Conservation (phyloP, 2,888 invertebrate species). For the Meloe dianella region DNA sequence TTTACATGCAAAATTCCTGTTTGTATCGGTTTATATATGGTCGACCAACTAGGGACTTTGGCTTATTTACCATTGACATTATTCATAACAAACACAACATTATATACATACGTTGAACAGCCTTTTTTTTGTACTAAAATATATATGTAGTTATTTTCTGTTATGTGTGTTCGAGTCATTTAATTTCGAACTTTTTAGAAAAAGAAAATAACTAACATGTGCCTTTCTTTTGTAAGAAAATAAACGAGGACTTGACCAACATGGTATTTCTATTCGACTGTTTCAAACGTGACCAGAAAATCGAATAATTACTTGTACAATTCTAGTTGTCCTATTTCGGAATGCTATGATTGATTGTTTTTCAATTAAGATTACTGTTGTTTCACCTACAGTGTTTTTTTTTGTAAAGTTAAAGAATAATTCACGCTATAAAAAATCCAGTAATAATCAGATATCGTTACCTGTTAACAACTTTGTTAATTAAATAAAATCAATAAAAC, state of each 20-base stretch:
- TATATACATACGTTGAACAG: slow-evolving; percentile 18
- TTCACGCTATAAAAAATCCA: background rate
- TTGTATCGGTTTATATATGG: slow-evolving; percentile 15
- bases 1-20: slow-evolving; percentile 15
- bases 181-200: slow-evolving; percentile 23
- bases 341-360: slow-evolving; percentile 41
- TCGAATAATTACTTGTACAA: slow-evolving; percentile 57
- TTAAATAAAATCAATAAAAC: too few relatives aligned
- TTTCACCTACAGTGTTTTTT: slow-evolving; percentile 26
- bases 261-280: slow-evolving; percentile 52
- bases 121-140: slow-evolving; percentile 14
- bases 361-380: slow-evolving; percentile 39
- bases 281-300: slow-evolving; percentile 56
- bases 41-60: slow-evolving; percentile 14
- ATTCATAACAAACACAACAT: slow-evolving; percentile 21
- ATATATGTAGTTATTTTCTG: slow-evolving; percentile 16
- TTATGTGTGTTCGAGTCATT: slow-evolving; percentile 22
- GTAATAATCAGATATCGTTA: background rate
- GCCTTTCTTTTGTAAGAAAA: slow-evolving; percentile 50
- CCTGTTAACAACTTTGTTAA: background rate
- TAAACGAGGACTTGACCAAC: slow-evolving; percentile 48
- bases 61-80: slow-evolving; percentile 21
- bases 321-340: slow-evolving; percentile 50
- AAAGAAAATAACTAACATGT: slow-evolving; percentile 30
- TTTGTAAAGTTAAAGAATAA: background rate